phyloP scores from a whole-genome alignment of 1,140 invertebrate species.

The Steinernema feltiae region DNA sequence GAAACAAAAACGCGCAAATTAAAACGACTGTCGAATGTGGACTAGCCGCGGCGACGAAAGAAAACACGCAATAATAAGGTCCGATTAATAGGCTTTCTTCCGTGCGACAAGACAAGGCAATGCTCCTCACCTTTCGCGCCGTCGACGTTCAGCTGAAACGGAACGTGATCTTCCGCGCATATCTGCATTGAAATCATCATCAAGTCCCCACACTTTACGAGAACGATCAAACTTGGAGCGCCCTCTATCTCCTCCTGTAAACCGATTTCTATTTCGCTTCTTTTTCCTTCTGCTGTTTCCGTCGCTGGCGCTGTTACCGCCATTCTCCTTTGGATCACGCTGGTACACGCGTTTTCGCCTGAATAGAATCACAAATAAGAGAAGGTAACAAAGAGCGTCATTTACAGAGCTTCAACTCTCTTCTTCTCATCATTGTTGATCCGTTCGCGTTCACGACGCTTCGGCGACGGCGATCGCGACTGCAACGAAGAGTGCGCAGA shows the following conservation, averaged over 20 bases:
- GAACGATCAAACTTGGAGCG: not conserved
- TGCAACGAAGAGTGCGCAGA: not conserved
- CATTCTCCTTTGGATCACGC: not conserved
- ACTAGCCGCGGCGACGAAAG: conserved; percentile 5
- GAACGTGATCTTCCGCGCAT: not conserved
- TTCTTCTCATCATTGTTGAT: conserved; percentile 33
- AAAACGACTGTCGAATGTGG: not conserved
- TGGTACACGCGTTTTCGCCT: conserved; percentile 1
- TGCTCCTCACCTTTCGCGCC: not conserved
- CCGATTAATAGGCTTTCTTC: no score
- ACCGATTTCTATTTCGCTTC: not conserved
- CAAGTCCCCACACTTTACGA: not conserved
- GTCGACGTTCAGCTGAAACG: not conserved
- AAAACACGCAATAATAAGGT: not conserved
- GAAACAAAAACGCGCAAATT: not conserved
- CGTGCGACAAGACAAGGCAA: not conserved
- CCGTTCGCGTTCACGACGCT: not conserved
- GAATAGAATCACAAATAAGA: not conserved
- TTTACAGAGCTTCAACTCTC: conserved; percentile 28
- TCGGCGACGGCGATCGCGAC: not conserved
- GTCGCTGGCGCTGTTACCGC: not conserved
- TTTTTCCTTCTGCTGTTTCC: not conserved
- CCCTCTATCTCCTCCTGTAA: not conserved
- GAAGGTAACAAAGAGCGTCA: not conserved
- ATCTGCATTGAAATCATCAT: conserved; percentile 5